phyloP scores from a whole-genome alignment of 2,797 vertebrate species.

The Kryptolebias ocellatus region DNA sequence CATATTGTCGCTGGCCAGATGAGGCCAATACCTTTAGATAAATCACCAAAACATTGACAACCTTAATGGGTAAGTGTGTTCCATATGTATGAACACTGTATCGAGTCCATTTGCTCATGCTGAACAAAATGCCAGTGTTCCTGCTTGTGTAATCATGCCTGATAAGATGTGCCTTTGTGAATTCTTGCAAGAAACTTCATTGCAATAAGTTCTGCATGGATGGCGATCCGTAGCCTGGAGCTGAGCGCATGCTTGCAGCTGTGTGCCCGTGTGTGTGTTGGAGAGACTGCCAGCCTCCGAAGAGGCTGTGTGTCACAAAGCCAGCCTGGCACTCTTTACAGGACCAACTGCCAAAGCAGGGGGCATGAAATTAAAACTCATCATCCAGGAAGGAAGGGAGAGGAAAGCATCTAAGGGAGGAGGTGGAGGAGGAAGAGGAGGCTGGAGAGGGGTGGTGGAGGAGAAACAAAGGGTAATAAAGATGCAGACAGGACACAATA shows the following conservation, averaged over 20 bases:
- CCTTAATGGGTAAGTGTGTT: conserved; percentile 60
- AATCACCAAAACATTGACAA: conserved; percentile 54
- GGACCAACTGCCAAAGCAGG: conserved; percentile 76
- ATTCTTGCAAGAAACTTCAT: conserved; percentile 58
- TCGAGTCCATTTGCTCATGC: conserved; percentile 35
- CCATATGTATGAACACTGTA: conserved; percentile 40
- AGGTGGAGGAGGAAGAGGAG: conserved; percentile 26
- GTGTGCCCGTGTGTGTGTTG: conserved; percentile 22
- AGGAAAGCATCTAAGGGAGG: conserved; percentile 48
- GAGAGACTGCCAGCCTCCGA: conserved; percentile 42
- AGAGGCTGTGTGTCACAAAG: conserved; percentile 71
- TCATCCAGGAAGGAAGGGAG: conserved; percentile 55
- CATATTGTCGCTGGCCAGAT: conserved; percentile 64
- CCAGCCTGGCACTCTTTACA: conserved; percentile 68
- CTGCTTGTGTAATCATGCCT: conserved; percentile 48
- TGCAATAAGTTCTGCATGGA: conserved; percentile 66
- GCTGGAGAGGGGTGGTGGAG: conserved; percentile 18
- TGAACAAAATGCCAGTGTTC: conserved; percentile 42
- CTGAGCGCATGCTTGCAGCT: conserved; percentile 39
- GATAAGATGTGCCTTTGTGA: conserved; percentile 54
- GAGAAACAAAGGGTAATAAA: conserved; percentile 75
- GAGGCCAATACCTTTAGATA: conserved; percentile 71
- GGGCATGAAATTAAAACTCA: conserved; percentile 84
- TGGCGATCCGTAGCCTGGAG: conserved; percentile 45
- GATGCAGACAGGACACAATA: conserved; percentile 59